Conservation (phyloP, 2,113 vertebrate species). For the Paramisgurnus dabryanus region DNA sequence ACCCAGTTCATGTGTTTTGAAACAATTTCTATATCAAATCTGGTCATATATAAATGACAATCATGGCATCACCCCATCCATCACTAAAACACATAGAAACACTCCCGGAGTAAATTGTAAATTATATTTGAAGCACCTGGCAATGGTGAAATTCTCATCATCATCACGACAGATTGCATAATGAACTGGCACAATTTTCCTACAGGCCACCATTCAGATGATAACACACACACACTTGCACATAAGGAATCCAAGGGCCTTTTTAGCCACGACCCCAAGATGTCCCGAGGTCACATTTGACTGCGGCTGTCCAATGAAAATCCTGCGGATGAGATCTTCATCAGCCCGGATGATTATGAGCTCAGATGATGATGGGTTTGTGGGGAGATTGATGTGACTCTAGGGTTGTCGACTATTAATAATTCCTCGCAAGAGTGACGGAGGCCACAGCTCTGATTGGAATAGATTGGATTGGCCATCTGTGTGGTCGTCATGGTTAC, state of each 20-base stretch:
- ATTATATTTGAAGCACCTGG: conserved; percentile 1
- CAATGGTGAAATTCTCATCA: background rate
- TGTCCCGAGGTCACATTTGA: conserved; percentile 13
- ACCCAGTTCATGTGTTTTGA: too few species aligned
- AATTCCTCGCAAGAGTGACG: conserved; percentile 31
- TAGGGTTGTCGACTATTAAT: conserved; percentile 43
- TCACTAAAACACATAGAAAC: background rate
- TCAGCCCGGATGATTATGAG: conserved; percentile 20
- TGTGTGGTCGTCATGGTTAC: conserved; percentile 52
- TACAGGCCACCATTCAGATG: background rate
- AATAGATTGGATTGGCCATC: conserved; percentile 39
- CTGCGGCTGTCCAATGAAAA: background rate
- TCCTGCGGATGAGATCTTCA: background rate
- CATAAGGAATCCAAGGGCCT: conserved; percentile 5
- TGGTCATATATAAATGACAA: too few species aligned
- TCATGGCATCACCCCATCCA: too few species aligned
- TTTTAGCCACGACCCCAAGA: conserved; percentile 19
- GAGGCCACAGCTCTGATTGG: conserved; percentile 33
- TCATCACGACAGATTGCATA: background rate
- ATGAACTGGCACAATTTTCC: background rate
- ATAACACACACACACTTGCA: background rate
- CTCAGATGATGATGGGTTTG: conserved; percentile 3
- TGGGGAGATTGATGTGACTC: conserved; percentile 40
- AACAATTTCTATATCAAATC: too few species aligned
- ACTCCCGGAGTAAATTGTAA: background rate